A percentile compares a stretch with the other conserved stretches of the same genome.
phyloP scores from a whole-genome alignment of 1,140 invertebrate species.

The Cataglyphis hispanica region DNA sequence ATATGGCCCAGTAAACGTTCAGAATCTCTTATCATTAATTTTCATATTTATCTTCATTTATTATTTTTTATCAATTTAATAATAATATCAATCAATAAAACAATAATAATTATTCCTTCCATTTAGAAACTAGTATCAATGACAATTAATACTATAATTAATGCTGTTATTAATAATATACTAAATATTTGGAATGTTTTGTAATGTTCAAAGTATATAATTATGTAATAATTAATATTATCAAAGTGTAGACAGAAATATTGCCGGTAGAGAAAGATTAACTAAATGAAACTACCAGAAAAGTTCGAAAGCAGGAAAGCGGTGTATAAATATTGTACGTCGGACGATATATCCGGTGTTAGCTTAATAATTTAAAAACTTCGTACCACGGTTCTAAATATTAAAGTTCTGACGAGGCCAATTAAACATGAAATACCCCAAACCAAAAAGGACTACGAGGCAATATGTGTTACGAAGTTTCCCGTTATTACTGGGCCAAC shows the following conservation, averaged over 20 bases:
- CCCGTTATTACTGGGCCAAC: constrained; percentile 15
- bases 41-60: background rate
- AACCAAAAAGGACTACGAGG: background rate
- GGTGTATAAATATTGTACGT: constrained; percentile 46
- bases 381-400: constrained; percentile 36
- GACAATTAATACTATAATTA: constrained; percentile 55
- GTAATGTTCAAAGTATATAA: constrained; percentile 8
- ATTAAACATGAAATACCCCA: constrained; percentile 35
- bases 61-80: constrained; percentile 5
- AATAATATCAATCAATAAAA: constrained; percentile 28
- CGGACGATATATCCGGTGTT: constrained; percentile 32
- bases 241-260: constrained; percentile 39
- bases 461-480: constrained; percentile 15
- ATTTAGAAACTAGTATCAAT: constrained; percentile 36
- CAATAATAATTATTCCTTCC: constrained; percentile 22
- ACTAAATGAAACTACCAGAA: constrained; percentile 41
- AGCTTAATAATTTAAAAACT: constrained; percentile 60
- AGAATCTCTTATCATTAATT: background rate
- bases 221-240: constrained; percentile 59
- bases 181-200: constrained; percentile 44
- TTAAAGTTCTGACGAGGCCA: constrained; percentile 37
- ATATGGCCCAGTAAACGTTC: too few relatives aligned
- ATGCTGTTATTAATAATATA: constrained; percentile 39
- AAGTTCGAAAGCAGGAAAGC: constrained; percentile 48
- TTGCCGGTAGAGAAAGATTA: constrained; percentile 34